These are phyloP conservation scores for Paguma larvata DNA, from an alignment of 2,797 vertebrate species.

Conservation along the genomic window DNA sequence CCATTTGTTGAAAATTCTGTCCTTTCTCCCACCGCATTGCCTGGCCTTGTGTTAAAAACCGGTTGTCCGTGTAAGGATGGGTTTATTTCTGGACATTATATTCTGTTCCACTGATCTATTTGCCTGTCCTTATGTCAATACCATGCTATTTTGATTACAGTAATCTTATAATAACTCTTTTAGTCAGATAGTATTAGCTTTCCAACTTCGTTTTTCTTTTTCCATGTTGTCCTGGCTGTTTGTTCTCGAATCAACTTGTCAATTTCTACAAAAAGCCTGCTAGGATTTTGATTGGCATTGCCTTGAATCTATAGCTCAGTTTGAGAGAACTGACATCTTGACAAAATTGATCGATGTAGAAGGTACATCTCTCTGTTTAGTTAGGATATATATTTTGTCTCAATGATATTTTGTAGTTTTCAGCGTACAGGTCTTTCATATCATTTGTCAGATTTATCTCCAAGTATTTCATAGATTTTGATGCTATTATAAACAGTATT, in stretches of 20 bases:
- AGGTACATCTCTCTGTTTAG: neutral
- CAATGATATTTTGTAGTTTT: neutral
- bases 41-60: neutral
- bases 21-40: neutral
- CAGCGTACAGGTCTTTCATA: neutral
- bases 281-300: neutral
- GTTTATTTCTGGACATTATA: neutral
- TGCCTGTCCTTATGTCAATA: neutral
- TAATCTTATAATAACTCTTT: neutral
- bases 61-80: neutral
- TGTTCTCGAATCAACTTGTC: neutral
- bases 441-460: neutral
- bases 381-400: neutral
- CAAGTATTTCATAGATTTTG: neutral
- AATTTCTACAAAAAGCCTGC: neutral
- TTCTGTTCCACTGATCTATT: neutral
- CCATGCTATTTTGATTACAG: neutral
- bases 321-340: neutral
- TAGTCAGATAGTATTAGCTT: neutral
- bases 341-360: neutral
- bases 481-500: neutral
- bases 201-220: constrained; percentile 14
- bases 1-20: constrained; percentile 11
- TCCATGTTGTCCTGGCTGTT: neutral
- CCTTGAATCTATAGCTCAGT: neutral